Base-by-base conservation (phyloP, 2,888 invertebrate genomes). In the Thumatha senex region DNA sequence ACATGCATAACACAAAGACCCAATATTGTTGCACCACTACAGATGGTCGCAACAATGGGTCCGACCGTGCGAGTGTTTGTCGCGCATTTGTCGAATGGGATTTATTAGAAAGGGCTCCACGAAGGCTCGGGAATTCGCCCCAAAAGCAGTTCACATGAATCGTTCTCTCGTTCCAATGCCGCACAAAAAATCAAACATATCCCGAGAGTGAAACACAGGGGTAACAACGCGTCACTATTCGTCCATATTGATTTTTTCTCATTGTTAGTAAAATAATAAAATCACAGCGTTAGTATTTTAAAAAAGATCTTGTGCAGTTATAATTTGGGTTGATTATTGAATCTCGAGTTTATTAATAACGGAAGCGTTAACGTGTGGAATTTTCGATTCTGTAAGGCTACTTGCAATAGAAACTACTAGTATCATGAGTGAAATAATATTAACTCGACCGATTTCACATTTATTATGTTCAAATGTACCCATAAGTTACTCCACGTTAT, bases 151-250 rank as follows among this genome's bases (percentile, higher is more conserved):
- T 92, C 91, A 88, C 91, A 91, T 91, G 91, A 88, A 86, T 78
- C 84, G 82, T 72, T 82, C 88, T 89, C 90, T 89, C 89, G 89
- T 89, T 89, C 86, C 83, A 84, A 85, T 80, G 80, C 80, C 75
- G 78, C 78, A 90, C 86, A 90, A 90, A 91, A 90, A 91, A 90
- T 89, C 89, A 87, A 87, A 89, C 84, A 82, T 79, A 89, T 89
- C 91, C 89, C 88, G 88, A 89, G 86, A 88, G 90, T 89, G 90
- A 90, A 91, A 89, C 90, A 90, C 89, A 90, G 89, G 91, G 91
- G 91, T 90, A 87, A 89, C 87, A 89, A 81, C 88, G 89, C 88
- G 85, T 84, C 86, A 82, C 87, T 85, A 78, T 82, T 81, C 84
- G 74, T 84, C 82, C 86, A 85, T 91, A 91, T 91, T 90, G 91